Percentiles rank a stretch among this genome's conserved stretches.
These are phyloP conservation scores for Cyprinodon tularosa DNA, from an alignment of 2,113 vertebrate species.

Conservation along the genomic window DNA sequence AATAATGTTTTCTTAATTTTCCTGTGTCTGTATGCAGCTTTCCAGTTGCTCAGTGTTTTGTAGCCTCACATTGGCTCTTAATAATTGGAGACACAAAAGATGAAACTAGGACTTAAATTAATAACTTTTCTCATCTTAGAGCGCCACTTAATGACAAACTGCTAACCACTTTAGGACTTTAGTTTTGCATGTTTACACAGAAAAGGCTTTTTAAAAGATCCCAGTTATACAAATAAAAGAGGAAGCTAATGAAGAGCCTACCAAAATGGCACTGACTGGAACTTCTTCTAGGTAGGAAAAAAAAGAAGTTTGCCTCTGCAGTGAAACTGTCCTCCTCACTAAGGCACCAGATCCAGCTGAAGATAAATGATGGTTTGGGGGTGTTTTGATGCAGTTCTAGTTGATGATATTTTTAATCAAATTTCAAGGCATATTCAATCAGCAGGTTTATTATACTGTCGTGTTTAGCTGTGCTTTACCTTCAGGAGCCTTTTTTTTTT, in stretches of 20 bases:
- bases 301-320: no score
- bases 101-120: not conserved
- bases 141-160: not conserved
- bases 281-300: not conserved
- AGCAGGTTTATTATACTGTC: not conserved
- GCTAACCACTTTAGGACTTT: not conserved
- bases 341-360: not conserved
- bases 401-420: not conserved
- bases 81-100: not conserved
- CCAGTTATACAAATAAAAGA: not conserved
- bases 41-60: not conserved
- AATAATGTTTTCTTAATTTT: not conserved
- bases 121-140: not conserved
- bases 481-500: not conserved
- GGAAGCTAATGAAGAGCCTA: not conserved
- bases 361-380: not conserved
- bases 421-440: not conserved
- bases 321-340: not conserved
- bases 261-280: not conserved
- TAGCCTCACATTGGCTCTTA: not conserved
- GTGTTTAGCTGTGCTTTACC: not conserved
- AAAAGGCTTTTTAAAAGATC: not conserved
- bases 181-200: not conserved
- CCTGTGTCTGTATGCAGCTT: not conserved
- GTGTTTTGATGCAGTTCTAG: not conserved